Conservation (phyloP, 1,140 invertebrate genomes). For the Microplitis mediator region DNA sequence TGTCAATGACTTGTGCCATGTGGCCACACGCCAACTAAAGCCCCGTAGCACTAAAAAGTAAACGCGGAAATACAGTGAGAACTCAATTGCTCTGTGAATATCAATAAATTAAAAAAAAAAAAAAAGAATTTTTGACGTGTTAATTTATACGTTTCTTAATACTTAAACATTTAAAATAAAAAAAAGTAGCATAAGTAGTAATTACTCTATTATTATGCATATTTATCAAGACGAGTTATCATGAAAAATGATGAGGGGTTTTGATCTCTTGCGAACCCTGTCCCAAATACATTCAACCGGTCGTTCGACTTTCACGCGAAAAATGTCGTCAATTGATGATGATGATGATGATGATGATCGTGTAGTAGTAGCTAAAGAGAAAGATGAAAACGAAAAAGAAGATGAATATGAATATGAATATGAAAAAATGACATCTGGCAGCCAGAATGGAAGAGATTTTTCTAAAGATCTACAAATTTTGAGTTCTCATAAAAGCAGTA, state of each 20-base stretch:
- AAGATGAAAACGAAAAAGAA: no score
- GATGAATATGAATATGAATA: no score
- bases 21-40: background rate
- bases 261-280: constrained; percentile 22
- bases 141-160: background rate
- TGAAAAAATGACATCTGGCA: no score
- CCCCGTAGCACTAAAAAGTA: constrained; percentile 4
- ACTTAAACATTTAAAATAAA: background rate
- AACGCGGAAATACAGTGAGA: background rate
- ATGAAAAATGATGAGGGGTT: constrained; percentile 14
- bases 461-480: no score
- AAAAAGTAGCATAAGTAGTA: background rate
- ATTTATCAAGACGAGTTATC: constrained; percentile 14
- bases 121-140: background rate
- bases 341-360: background rate
- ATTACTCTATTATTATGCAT: constrained; percentile 3
- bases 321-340: constrained; percentile 31
- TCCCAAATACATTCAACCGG: constrained; percentile 33
- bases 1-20: constrained; percentile 13
- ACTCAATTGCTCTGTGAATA: background rate
- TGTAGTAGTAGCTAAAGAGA: background rate
- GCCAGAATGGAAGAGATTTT: no score
- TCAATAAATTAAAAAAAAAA: background rate
- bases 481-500: no score
- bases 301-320: constrained; percentile 36